Evolutionary conservation across 2,113 vertebrate genomes (phyloP).

Genomic region (Hystrix brachyura): DNA sequence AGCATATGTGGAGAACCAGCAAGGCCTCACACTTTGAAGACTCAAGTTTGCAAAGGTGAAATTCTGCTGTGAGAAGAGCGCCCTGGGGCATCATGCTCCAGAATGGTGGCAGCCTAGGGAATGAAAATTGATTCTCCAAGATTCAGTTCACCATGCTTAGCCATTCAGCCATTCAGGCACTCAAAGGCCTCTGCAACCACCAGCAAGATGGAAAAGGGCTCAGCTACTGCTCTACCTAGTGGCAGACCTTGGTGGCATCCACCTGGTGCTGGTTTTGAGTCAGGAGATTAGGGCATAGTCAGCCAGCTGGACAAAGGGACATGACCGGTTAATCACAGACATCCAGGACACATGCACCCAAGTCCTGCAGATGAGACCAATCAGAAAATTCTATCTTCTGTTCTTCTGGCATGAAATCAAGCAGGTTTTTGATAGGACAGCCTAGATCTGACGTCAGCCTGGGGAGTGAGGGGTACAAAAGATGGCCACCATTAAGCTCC

Average conservation of each 20-base stretch:
- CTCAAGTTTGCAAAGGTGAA: background rate
- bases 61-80: background rate
- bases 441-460: background rate
- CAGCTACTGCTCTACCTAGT: background rate
- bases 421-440: background rate
- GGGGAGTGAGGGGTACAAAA: background rate
- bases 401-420: background rate
- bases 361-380: background rate
- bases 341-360: background rate
- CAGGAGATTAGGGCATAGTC: background rate
- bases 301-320: background rate
- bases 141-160: background rate
- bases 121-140: background rate
- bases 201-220: background rate
- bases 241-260: background rate
- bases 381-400: background rate
- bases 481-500: background rate
- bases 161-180: background rate
- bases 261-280: background rate
- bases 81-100: background rate
- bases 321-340: background rate
- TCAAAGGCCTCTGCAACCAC: background rate
- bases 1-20: background rate
- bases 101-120: too few species aligned
- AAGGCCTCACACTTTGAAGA: background rate